These are phyloP conservation scores for Drosophila algonquin DNA, from an alignment of 2,888 invertebrate genomes.

Conservation along the genomic window DNA sequence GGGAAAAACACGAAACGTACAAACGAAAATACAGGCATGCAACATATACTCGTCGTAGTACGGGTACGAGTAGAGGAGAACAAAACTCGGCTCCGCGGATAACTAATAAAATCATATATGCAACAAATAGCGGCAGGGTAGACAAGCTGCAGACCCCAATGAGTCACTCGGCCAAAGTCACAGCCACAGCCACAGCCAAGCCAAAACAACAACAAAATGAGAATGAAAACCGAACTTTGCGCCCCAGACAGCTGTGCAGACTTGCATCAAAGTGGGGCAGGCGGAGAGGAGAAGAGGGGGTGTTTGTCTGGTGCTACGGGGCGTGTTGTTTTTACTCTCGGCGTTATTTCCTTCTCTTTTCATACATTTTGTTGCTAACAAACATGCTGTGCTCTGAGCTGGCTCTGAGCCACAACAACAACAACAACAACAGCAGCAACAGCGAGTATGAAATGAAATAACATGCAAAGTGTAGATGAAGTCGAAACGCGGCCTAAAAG, in stretches of 20 bases:
- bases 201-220: conserved; percentile 2
- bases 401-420: conserved; percentile 61
- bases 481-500: conserved; percentile 29
- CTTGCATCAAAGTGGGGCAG: conserved; percentile 27
- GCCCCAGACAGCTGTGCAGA: conserved; percentile 76
- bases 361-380: conserved; percentile 32
- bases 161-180: conserved; percentile 51
- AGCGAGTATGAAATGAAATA: conserved; percentile 26
- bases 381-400: conserved; percentile 60
- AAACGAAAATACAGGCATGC: conserved; percentile 22
- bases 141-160: conserved; percentile 66
- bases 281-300: not conserved
- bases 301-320: conserved; percentile 64
- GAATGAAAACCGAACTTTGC: conserved; percentile 39
- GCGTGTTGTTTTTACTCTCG: conserved; percentile 55
- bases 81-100: conserved; percentile 36
- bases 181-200: too few species aligned
- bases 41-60: conserved; percentile 4
- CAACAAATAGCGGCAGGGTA: conserved; percentile 66
- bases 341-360: conserved; percentile 32
- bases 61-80: conserved; percentile 23
- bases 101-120: conserved; percentile 82
- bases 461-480: conserved; percentile 60
- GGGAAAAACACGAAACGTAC: conserved; percentile 2
- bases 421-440: conserved; percentile 19